A percentile compares a stretch with the other conserved stretches of the same genome.
phyloP scores from a whole-genome alignment of 2,888 invertebrate species.

The Acheta domesticus region DNA sequence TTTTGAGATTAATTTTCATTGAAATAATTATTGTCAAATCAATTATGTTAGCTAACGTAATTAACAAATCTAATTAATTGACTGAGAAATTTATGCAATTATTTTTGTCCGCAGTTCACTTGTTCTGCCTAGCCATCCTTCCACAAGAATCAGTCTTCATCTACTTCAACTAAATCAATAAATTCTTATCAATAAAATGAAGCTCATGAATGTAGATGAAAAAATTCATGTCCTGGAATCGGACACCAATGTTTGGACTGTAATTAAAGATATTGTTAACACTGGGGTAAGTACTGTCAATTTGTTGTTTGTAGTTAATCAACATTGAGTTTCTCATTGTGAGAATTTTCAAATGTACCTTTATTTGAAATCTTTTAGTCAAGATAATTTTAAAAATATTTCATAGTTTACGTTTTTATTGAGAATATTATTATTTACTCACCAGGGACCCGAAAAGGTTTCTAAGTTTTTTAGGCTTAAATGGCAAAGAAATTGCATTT shows the following conservation, averaged over 20 bases:
- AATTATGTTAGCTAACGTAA: background rate
- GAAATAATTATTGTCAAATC: constrained; percentile 28
- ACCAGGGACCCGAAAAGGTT: no score
- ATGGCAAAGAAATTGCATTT: no score
- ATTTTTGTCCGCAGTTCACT: constrained; percentile 35
- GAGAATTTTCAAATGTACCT: no score
- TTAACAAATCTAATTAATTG: background rate
- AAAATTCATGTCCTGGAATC: constrained; percentile 64
- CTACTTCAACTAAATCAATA: constrained; percentile 33
- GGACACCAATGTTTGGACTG: constrained; percentile 56
- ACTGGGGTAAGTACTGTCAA: constrained; percentile 46
- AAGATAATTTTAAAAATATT: no score
- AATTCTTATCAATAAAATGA: constrained; percentile 50
- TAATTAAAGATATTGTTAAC: constrained; percentile 60
- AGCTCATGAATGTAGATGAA: constrained; percentile 55
- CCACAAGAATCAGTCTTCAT: constrained; percentile 40
- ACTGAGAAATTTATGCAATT: background rate
- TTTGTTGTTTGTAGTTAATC: background rate
- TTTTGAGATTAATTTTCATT: background rate
- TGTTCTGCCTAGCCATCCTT: constrained; percentile 43
- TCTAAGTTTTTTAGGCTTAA: no score
- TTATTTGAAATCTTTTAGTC: no score
- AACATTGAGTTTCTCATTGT: no score
- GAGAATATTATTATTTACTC: no score
- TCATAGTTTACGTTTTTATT: no score